These are phyloP conservation scores for Cryptoleucopteryx plumbea DNA, from an alignment of 2,113 vertebrate genomes.

Conservation along the genomic window DNA sequence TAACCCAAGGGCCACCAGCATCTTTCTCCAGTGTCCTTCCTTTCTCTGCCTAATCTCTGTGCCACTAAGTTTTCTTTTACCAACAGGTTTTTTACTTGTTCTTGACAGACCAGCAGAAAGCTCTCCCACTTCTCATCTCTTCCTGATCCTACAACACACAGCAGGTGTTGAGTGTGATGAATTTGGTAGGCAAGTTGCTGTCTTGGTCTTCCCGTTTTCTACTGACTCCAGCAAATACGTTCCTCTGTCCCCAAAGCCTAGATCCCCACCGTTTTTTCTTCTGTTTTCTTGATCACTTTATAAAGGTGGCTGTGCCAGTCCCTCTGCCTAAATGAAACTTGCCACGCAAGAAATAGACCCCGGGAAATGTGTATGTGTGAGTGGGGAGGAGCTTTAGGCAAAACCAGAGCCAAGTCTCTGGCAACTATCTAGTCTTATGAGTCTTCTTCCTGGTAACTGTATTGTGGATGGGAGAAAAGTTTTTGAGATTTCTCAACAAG, in stretches of 20 bases:
- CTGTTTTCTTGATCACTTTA: neutral
- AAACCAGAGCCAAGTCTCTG: neutral
- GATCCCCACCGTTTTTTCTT: neutral
- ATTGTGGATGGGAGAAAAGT: neutral
- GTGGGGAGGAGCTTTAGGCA: neutral
- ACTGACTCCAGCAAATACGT: neutral
- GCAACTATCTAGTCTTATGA: neutral
- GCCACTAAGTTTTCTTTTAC: neutral
- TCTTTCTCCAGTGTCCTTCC: neutral
- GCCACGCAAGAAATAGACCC: rapidly evolving
- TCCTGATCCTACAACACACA: neutral
- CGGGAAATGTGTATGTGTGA: neutral
- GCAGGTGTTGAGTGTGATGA: neutral
- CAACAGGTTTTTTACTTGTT: neutral
- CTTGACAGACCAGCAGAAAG: neutral
- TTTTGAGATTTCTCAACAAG: neutral
- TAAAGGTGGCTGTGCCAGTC: neutral
- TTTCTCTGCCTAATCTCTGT: neutral
- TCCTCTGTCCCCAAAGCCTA: neutral
- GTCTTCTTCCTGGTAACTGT: neutral
- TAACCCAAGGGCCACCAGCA: neutral
- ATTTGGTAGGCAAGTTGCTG: neutral
- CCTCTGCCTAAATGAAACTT: neutral
- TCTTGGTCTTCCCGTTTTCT: neutral
- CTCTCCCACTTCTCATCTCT: neutral